Evolutionary conservation across 2,113 vertebrate species (phyloP).

Genomic region (Asarcornis scutulata): DNA sequence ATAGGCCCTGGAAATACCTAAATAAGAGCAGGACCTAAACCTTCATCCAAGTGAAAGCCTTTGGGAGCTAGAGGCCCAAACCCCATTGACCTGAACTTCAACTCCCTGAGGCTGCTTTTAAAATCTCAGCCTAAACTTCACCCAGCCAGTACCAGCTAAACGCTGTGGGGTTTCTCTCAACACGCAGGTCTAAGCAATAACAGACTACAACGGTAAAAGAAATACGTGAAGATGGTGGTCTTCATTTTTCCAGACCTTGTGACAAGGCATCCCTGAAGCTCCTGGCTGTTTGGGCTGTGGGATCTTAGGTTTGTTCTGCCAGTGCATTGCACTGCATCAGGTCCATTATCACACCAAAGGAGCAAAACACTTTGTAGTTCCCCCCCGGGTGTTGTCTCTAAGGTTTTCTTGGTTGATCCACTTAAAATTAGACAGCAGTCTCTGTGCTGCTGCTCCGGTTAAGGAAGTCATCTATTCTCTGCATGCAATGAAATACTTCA

Average conservation of each 20-base stretch:
- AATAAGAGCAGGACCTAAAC: background rate
- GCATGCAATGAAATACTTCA: background rate
- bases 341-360: background rate
- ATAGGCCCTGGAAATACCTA: background rate
- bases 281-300: background rate
- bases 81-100: background rate
- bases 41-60: background rate
- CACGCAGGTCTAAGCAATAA: background rate
- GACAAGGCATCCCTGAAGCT: background rate
- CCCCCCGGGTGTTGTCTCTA: background rate
- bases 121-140: background rate
- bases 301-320: accelerated
- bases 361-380: background rate
- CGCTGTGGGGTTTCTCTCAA: background rate
- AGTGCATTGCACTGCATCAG: background rate
- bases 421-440: background rate
- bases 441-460: background rate
- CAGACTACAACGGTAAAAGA: background rate
- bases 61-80: background rate
- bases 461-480: background rate
- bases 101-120: background rate
- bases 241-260: background rate
- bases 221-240: background rate
- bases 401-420: background rate
- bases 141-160: background rate